Percentiles rank a stretch among this genome's conserved stretches.
These are phyloP conservation scores for Drosophila fulvimacula DNA, from an alignment of 2,888 invertebrate genomes.

Conservation along the genomic window DNA sequence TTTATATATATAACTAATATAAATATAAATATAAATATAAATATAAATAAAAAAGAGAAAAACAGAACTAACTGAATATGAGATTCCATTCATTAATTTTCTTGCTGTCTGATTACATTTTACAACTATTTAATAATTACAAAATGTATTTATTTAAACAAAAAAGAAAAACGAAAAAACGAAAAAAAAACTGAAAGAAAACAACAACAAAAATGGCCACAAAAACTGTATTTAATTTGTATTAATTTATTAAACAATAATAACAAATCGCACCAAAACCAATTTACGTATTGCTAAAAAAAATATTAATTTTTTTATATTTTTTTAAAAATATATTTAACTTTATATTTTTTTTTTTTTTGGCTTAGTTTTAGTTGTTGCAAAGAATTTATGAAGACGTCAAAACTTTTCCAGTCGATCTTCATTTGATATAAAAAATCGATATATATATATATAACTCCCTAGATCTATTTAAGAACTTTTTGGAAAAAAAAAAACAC, in stretches of 20 bases:
- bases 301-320: constrained; percentile 3
- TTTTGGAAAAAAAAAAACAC: constrained; percentile 4
- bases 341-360: background rate
- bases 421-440: constrained; percentile 5
- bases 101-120: constrained; percentile 31
- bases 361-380: constrained; percentile 21
- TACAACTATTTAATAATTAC: constrained; percentile 46
- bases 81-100: constrained; percentile 49
- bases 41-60: constrained; percentile 10
- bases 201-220: constrained; percentile 54
- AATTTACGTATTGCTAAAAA: constrained; percentile 57
- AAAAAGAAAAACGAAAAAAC: constrained; percentile 18
- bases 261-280: constrained; percentile 62
- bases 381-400: constrained; percentile 23
- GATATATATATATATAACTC: constrained; percentile 3
- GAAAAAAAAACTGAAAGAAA: background rate
- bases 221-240: constrained; percentile 76
- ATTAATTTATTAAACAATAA: constrained; percentile 67
- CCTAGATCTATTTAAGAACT: constrained; percentile 17
- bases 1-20: background rate
- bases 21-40: constrained; percentile 13
- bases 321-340: constrained; percentile 6
- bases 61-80: constrained; percentile 30
- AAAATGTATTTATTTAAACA: constrained; percentile 60
- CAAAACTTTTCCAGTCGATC: constrained; percentile 29